Percentiles rank a stretch among this genome's conserved stretches.
Conservation (phyloP, 1,140 invertebrate species). For the Drosophila bocki region DNA sequence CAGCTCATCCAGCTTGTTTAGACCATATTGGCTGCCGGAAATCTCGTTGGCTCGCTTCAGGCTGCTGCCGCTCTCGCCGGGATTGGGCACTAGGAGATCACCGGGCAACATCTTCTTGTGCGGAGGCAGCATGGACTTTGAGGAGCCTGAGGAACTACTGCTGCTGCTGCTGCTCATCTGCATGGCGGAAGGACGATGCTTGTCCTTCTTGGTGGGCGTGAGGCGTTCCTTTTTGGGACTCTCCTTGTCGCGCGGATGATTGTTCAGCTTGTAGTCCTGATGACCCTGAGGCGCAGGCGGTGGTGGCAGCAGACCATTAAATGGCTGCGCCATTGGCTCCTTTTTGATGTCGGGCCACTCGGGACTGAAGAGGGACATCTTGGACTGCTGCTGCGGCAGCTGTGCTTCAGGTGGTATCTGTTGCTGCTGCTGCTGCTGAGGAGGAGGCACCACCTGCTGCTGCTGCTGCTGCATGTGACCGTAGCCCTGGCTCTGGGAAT, state of each 20-base stretch:
- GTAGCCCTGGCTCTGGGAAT: slow-evolving; percentile 69
- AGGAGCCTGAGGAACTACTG: slow-evolving; percentile 15
- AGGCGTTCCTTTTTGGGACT: slow-evolving; percentile 73
- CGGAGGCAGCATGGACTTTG: slow-evolving; percentile 62
- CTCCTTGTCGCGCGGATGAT: slow-evolving; percentile 66
- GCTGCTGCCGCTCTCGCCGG: slow-evolving; percentile 39
- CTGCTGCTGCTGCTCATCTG: slow-evolving; percentile 20
- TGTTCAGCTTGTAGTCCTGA: slow-evolving; percentile 66
- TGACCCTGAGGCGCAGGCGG: slow-evolving; percentile 48
- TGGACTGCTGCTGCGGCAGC: slow-evolving; percentile 12
- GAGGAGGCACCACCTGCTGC: slow-evolving; percentile 15
- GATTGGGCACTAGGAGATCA: slow-evolving; percentile 43
- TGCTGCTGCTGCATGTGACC: slow-evolving; percentile 60
- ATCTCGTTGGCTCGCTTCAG: slow-evolving; percentile 75
- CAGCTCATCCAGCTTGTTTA: slow-evolving; percentile 67
- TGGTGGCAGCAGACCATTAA: slow-evolving; percentile 62
- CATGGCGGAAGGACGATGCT: slow-evolving; percentile 53
- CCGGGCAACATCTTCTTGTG: slow-evolving; percentile 50
- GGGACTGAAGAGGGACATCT: slow-evolving; percentile 80
- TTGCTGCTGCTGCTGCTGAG: slow-evolving; percentile 32
- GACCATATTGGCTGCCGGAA: slow-evolving; percentile 53
- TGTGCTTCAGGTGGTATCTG: slow-evolving; percentile 32
- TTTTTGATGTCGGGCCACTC: slow-evolving; percentile 78
- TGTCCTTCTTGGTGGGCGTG: slow-evolving; percentile 75
- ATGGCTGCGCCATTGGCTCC: slow-evolving; percentile 54